These are phyloP conservation scores for Watsonalla cultraria DNA, from an alignment of 2,888 invertebrate genomes.

Conservation along the genomic window DNA sequence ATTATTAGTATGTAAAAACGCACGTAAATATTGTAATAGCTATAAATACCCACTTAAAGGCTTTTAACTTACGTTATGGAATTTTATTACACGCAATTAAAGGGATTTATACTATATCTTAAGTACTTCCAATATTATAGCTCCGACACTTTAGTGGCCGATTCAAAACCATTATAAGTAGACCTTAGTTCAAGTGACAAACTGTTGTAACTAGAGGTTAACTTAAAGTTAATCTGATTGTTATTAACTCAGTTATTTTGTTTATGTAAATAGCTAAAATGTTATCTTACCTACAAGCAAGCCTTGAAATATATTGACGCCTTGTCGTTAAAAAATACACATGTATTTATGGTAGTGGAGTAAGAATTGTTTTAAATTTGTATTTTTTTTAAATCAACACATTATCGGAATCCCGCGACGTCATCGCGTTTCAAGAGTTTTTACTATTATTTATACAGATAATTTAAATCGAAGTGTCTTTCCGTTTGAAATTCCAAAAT, in stretches of 20 bases:
- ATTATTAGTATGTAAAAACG: no score
- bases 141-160: conserved; percentile 19
- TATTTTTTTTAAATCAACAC: no score
- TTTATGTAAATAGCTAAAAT: not conserved
- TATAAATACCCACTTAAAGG: conserved; percentile 1
- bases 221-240: not conserved
- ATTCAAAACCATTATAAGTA: conserved; percentile 7
- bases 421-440: no score
- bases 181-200: conserved; percentile 2
- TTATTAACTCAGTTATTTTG: not conserved
- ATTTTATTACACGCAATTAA: conserved; percentile 25
- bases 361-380: no score
- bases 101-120: conserved; percentile 20
- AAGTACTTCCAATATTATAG: conserved; percentile 20
- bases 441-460: no score
- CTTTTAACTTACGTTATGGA: conserved; percentile 7
- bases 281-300: conserved; percentile 29
- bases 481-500: no score
- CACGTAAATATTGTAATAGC: not conserved
- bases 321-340: conserved; percentile 21
- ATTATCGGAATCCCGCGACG: no score
- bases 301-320: conserved; percentile 27
- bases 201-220: conserved; percentile 3
- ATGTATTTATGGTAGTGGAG: conserved; percentile 9
- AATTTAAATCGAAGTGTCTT: no score